phyloP scores from a whole-genome alignment of 2,888 invertebrate genomes.

The Folsomia manolachei region DNA sequence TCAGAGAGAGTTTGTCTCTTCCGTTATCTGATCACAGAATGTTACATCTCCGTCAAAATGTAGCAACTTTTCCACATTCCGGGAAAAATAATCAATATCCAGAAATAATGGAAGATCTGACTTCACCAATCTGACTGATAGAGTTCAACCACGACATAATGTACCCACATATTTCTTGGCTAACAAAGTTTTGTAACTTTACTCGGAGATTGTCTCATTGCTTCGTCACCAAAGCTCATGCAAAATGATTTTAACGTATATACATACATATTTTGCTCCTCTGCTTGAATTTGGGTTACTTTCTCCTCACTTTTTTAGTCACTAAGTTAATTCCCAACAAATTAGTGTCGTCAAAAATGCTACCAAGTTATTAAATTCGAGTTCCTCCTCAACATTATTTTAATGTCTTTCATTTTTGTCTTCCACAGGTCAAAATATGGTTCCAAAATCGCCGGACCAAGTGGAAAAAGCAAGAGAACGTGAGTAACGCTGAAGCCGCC shows the following conservation, averaged over 20 bases:
- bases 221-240: no score
- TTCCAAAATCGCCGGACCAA: conserved; percentile 81
- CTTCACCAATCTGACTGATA: background rate
- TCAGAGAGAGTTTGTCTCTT: background rate
- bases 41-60: background rate
- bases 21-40: background rate
- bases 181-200: background rate
- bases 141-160: conserved; percentile 6
- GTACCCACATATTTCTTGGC: conserved; percentile 2
- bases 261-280: no score
- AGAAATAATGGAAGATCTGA: conserved; percentile 9
- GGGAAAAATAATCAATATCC: background rate
- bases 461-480: conserved; percentile 91
- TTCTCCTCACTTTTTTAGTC: no score
- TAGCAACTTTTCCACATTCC: background rate
- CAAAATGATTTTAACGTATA: no score
- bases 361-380: no score
- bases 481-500: conserved; percentile 81
- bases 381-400: no score
- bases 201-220: no score
- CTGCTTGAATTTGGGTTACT: no score
- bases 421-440: conserved; percentile 82
- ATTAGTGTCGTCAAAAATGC: no score
- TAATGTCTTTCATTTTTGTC: conserved; percentile 27
- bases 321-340: no score